phyloP scores from a whole-genome alignment of 2,888 invertebrate species.

The Colostygia pectinataria region DNA sequence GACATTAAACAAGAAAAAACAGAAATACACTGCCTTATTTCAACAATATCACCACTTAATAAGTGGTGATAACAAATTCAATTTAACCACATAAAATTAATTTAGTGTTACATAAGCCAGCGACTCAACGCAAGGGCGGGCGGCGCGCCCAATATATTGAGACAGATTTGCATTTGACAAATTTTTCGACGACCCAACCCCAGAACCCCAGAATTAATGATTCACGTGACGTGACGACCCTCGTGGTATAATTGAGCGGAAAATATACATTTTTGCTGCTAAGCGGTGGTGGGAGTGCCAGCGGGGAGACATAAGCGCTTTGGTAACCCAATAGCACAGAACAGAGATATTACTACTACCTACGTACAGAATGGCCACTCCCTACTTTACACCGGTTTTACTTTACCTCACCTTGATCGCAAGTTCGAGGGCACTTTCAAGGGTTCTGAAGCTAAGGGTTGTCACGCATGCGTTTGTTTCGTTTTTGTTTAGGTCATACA shows the following conservation, averaged over 20 bases:
- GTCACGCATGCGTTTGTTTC: too few species aligned
- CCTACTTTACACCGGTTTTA: too few species aligned
- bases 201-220: slow-evolving; percentile 56
- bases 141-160: slow-evolving; percentile 31
- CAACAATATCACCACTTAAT: too few species aligned
- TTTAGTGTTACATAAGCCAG: slow-evolving; percentile 21
- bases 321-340: too few species aligned
- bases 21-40: too few species aligned
- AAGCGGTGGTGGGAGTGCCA: slow-evolving; percentile 22
- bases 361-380: too few species aligned
- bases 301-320: slow-evolving; percentile 16
- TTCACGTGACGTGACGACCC: slow-evolving; percentile 49
- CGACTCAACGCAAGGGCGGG: slow-evolving; percentile 25
- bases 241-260: slow-evolving; percentile 52
- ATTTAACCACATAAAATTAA: slow-evolving; percentile 11
- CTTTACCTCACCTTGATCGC: too few species aligned
- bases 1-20: too few species aligned
- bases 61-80: background rate
- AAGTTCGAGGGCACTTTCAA: too few species aligned
- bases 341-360: too few species aligned
- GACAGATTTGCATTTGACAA: slow-evolving; percentile 54
- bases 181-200: slow-evolving; percentile 45
- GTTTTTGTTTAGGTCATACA: too few species aligned
- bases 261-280: slow-evolving; percentile 51
- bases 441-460: too few species aligned